Percentiles rank a stretch among this genome's conserved stretches.
phyloP scores from a whole-genome alignment of 2,888 invertebrate genomes.

The Rhingia campestris region DNA sequence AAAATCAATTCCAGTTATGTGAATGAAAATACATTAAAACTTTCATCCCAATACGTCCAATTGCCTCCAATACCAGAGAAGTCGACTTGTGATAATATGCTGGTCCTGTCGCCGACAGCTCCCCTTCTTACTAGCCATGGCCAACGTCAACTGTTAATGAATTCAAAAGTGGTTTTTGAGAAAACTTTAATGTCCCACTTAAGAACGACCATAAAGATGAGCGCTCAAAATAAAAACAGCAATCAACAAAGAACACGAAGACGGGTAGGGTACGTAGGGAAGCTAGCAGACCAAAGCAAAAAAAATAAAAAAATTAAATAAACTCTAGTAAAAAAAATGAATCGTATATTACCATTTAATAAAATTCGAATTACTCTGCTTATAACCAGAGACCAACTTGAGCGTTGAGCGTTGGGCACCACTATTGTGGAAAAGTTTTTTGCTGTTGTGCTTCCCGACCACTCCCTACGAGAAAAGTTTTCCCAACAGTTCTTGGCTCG shows the following conservation, averaged over 20 bases:
- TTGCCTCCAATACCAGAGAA: slow-evolving; percentile 12
- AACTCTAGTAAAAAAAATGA: slow-evolving; percentile 49
- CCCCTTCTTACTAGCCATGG: neutral
- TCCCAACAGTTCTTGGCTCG: slow-evolving; percentile 17
- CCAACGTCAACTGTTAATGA: slow-evolving; percentile 61
- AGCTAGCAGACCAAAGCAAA: neutral
- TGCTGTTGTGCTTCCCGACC: slow-evolving; percentile 4
- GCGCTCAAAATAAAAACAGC: slow-evolving; percentile 45
- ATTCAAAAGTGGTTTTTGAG: slow-evolving; percentile 66
- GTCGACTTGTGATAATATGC: neutral
- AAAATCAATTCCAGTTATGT: slow-evolving; percentile 60
- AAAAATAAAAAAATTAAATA: slow-evolving; percentile 45
- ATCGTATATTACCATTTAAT: slow-evolving; percentile 62
- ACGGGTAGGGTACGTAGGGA: slow-evolving; percentile 2
- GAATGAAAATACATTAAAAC: slow-evolving; percentile 64
- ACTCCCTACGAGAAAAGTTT: slow-evolving; percentile 29
- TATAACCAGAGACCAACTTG: neutral
- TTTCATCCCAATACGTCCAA: slow-evolving; percentile 43
- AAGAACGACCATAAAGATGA: slow-evolving; percentile 61
- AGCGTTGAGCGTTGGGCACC: neutral
- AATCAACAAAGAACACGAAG: slow-evolving; percentile 24
- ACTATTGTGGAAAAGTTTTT: slow-evolving; percentile 48
- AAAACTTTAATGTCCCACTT: slow-evolving; percentile 68
- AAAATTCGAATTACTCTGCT: slow-evolving; percentile 58
- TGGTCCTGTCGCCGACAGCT: neutral